Percentiles rank a stretch among this genome's conserved stretches.
phyloP scores from a whole-genome alignment of 1,140 invertebrate genomes.

The Pachypsylla venusta region DNA sequence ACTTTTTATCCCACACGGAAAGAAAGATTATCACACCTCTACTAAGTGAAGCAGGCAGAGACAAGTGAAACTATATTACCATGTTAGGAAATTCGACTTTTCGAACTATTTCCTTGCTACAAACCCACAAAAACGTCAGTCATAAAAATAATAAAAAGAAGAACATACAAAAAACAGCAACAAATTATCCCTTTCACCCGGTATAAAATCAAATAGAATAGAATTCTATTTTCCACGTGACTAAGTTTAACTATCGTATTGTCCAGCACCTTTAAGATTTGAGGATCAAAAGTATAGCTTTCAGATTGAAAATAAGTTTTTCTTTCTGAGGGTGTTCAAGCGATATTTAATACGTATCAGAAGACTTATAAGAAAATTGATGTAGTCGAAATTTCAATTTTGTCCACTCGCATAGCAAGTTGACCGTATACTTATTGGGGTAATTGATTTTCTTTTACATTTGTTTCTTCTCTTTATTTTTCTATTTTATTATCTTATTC shows the following conservation, averaged over 20 bases:
- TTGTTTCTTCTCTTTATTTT: background rate
- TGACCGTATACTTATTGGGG: background rate
- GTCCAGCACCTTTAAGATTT: constrained; percentile 7
- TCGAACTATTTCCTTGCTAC: too few species aligned
- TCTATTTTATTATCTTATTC: background rate
- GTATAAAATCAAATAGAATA: background rate
- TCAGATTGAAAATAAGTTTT: constrained; percentile 10
- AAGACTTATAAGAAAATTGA: constrained; percentile 1
- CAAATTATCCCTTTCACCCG: too few species aligned
- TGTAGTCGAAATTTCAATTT: constrained; percentile 4
- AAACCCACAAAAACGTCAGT: too few species aligned
- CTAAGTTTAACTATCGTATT: constrained; percentile 5
- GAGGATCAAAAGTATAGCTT: constrained; percentile 4
- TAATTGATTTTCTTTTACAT: background rate
- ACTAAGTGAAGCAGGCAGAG: too few species aligned
- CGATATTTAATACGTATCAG: too few species aligned
- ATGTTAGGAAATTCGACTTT: too few species aligned
- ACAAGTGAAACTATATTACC: too few species aligned
- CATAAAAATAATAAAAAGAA: too few species aligned
- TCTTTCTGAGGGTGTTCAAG: background rate
- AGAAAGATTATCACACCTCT: too few species aligned
- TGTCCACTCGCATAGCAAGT: background rate
- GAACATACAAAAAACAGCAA: too few species aligned
- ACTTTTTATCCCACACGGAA: too few species aligned
- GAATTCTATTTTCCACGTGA: constrained; percentile 8